These are phyloP conservation scores for Pelochelys cantorii DNA, from an alignment of 2,797 vertebrate species.

Conservation along the genomic window DNA sequence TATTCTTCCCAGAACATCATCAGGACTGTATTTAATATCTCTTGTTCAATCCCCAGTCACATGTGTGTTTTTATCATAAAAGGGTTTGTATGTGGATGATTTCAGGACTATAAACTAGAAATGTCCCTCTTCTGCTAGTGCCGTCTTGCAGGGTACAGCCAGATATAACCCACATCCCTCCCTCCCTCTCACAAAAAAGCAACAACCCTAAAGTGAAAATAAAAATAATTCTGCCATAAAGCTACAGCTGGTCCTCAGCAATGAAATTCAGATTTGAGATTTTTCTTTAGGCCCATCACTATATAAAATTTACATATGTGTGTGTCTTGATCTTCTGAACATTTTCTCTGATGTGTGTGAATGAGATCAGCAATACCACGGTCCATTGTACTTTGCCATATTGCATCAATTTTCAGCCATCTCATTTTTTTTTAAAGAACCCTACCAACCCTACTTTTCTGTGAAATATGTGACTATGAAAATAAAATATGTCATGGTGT, in stretches of 20 bases:
- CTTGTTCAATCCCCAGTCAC: not conserved
- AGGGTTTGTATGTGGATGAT: not conserved
- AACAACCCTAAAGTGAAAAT: not conserved
- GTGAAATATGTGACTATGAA: not conserved
- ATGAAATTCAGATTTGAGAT: not conserved
- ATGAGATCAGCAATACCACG: not conserved
- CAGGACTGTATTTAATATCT: not conserved
- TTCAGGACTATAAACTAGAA: not conserved
- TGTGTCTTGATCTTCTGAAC: not conserved
- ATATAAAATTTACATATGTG: not conserved
- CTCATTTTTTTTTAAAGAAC: not conserved
- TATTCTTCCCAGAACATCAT: not conserved
- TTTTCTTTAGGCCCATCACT: not conserved
- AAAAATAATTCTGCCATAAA: not conserved
- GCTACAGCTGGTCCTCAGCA: not conserved
- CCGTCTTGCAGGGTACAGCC: not conserved
- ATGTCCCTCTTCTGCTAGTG: not conserved
- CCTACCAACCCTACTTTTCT: not conserved
- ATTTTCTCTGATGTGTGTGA: not conserved
- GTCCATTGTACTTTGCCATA: not conserved
- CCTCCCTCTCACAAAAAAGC: not conserved
- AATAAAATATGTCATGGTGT: not conserved
- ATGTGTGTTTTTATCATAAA: not conserved
- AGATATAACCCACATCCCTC: not conserved
- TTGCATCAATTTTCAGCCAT: not conserved